phyloP scores from a whole-genome alignment of 2,113 vertebrate species.

The Sinosuthora webbiana region DNA sequence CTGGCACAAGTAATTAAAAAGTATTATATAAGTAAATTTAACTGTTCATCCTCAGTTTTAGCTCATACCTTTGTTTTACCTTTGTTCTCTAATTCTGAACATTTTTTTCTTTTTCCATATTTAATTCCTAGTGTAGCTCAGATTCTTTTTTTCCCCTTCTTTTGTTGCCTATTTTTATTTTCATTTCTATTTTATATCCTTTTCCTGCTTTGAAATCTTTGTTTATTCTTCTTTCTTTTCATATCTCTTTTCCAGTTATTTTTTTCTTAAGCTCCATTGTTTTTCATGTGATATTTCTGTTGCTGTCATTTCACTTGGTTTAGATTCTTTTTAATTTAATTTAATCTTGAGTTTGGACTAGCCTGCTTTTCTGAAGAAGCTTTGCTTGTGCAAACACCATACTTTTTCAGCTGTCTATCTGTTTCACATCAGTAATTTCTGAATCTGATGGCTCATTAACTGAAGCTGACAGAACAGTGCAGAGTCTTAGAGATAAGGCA shows the following conservation, averaged over 20 bases:
- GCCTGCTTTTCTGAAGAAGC: background rate
- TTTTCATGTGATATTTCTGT: background rate
- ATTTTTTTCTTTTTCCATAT: background rate
- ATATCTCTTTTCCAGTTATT: background rate
- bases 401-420: background rate
- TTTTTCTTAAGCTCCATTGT: background rate
- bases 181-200: background rate
- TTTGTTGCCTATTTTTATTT: background rate
- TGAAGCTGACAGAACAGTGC: background rate
- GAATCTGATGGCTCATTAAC: conserved; percentile 5
- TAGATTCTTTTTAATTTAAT: background rate
- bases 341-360: background rate
- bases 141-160: background rate
- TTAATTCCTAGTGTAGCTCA: background rate
- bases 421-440: background rate
- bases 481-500: background rate
- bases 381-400: background rate
- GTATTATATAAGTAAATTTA: background rate
- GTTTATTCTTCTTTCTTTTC: background rate
- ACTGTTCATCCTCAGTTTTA: background rate
- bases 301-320: background rate
- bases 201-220: background rate
- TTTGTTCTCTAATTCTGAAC: background rate
- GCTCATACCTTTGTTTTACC: background rate
- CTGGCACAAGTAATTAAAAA: background rate